phyloP scores from a whole-genome alignment of 2,113 vertebrate genomes.

The Morone saxatilis region DNA sequence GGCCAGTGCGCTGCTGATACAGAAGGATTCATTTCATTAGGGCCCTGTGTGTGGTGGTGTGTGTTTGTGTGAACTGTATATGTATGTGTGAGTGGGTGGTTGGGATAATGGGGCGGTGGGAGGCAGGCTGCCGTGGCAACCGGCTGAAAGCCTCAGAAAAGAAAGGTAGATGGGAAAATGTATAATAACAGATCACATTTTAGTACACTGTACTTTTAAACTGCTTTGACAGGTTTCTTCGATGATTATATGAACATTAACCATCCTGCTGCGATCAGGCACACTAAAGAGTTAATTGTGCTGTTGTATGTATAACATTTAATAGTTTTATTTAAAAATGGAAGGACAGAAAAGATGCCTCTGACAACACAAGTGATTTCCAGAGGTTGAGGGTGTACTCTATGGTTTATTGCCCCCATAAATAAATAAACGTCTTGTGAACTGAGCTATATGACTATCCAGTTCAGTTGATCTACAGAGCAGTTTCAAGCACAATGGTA shows the following conservation, averaged over 20 bases:
- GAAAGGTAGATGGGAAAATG: constrained; percentile 24
- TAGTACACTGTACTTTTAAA: background rate
- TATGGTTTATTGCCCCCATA: background rate
- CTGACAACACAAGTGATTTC: background rate
- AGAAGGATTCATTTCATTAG: constrained; percentile 76
- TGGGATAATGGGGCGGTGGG: constrained; percentile 41
- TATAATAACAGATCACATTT: background rate
- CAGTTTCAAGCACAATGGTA: background rate
- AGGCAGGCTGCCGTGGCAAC: constrained; percentile 30
- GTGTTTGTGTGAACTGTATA: constrained; percentile 41
- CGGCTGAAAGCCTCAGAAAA: constrained; percentile 25
- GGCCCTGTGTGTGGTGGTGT: constrained; percentile 36
- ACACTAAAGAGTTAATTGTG: background rate
- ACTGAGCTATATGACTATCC: background rate
- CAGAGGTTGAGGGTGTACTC: background rate
- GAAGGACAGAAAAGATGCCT: background rate
- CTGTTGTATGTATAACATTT: background rate
- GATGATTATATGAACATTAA: background rate
- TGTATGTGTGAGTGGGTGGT: constrained; percentile 43
- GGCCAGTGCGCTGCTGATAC: constrained; percentile 69
- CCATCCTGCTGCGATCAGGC: background rate
- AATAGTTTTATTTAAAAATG: background rate
- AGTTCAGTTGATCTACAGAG: background rate
- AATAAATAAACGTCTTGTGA: constrained; percentile 25
- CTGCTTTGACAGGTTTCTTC: background rate